These are phyloP conservation scores for Erpetoichthys calabaricus DNA, from an alignment of 2,797 vertebrate genomes.

Conservation along the genomic window DNA sequence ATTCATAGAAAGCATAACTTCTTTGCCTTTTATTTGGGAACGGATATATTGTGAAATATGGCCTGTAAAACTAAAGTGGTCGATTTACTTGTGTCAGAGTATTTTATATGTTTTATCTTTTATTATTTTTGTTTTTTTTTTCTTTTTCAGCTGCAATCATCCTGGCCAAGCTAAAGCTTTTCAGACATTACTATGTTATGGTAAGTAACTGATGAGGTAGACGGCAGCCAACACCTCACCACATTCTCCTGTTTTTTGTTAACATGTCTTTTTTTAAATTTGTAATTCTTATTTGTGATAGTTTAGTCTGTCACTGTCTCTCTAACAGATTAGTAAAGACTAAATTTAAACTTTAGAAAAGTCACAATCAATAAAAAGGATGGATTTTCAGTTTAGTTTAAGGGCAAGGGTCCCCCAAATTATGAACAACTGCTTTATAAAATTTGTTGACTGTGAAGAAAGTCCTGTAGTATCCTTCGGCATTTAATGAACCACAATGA, in stretches of 20 bases:
- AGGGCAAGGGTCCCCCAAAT: no score
- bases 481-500: no score
- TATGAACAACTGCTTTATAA: no score
- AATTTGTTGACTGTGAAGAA: no score
- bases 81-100: no score
- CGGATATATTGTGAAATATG: no score
- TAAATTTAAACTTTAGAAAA: constrained; percentile 23
- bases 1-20: no score
- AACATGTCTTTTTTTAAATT: constrained; percentile 22
- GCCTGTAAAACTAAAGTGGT: no score
- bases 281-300: constrained; percentile 24
- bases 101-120: constrained; percentile 11
- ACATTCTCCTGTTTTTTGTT: constrained; percentile 18
- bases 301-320: constrained; percentile 27
- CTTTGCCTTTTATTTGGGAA: no score
- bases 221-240: constrained; percentile 13
- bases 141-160: constrained; percentile 61
- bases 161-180: constrained; percentile 71
- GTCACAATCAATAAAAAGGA: constrained; percentile 3
- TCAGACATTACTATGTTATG: constrained; percentile 76
- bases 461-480: no score
- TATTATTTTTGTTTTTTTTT: constrained; percentile 14
- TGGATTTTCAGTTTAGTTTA: no score
- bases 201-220: constrained; percentile 39
- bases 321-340: constrained; percentile 25